phyloP scores from a whole-genome alignment of 2,113 vertebrate genomes.

The Perognathus longimembris region DNA sequence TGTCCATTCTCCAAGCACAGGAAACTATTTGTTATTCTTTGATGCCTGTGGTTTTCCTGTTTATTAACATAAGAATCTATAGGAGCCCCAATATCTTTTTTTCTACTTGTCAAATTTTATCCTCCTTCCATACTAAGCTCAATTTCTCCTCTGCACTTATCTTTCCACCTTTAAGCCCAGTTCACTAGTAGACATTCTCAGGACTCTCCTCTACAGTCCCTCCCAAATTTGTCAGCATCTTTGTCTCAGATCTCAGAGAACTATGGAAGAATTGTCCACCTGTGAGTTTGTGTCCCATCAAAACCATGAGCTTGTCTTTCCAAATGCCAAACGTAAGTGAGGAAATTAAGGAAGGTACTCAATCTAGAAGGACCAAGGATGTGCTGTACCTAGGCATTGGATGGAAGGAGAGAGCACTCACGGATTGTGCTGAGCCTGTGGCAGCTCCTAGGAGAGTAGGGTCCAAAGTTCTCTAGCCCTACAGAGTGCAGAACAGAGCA shows the following conservation, averaged over 20 bases:
- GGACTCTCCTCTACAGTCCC: neutral
- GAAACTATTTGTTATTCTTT: neutral
- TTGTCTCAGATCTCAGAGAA: neutral
- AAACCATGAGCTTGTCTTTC: too few relatives aligned
- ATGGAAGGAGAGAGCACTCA: too few relatives aligned
- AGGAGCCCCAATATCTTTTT: too few relatives aligned
- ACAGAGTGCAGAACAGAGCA: too few relatives aligned
- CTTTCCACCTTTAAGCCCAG: neutral
- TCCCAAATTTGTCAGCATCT: neutral
- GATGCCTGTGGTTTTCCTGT: neutral
- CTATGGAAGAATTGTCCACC: too few relatives aligned
- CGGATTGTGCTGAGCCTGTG: too few relatives aligned
- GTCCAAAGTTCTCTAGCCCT: fast-evolving
- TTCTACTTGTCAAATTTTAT: neutral
- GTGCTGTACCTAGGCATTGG: too few relatives aligned
- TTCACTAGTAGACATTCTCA: neutral
- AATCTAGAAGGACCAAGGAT: too few relatives aligned
- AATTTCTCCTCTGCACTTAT: neutral
- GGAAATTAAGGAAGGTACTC: too few relatives aligned
- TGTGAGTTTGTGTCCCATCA: too few relatives aligned
- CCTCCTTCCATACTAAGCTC: neutral
- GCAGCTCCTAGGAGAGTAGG: neutral
- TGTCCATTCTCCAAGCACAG: neutral
- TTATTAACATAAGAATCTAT: neutral
- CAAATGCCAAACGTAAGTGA: too few relatives aligned